A percentile compares a stretch with the other conserved stretches of the same genome.
Evolutionary conservation across 1,140 invertebrate genomes (phyloP).

Genomic region (Anoplophora glabripennis): DNA sequence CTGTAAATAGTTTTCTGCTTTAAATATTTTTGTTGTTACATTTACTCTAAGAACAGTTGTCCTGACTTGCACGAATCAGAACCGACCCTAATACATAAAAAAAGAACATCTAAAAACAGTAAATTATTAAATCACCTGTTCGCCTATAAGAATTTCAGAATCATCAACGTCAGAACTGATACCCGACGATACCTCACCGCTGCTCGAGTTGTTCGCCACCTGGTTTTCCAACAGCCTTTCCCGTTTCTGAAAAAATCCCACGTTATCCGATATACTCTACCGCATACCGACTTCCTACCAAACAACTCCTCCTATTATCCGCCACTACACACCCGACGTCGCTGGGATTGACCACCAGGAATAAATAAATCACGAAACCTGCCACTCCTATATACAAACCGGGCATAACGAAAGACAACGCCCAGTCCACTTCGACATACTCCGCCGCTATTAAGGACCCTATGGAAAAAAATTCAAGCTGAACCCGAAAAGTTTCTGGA

Average conservation of each 20-base stretch:
- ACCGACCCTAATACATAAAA: too few species aligned
- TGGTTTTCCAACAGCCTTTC: slow-evolving; percentile 35
- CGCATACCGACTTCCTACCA: background rate
- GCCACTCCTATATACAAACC: slow-evolving; percentile 76
- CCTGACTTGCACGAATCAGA: too few species aligned
- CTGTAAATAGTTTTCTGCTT: too few species aligned
- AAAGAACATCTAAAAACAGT: too few species aligned
- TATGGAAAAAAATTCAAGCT: slow-evolving; percentile 29
- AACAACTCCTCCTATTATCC: too few species aligned
- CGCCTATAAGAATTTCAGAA: slow-evolving; percentile 45
- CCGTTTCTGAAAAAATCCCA: slow-evolving; percentile 29
- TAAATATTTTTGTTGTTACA: too few species aligned
- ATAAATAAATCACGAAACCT: slow-evolving; percentile 82
- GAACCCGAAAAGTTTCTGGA: background rate
- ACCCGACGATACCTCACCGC: slow-evolving; percentile 24
- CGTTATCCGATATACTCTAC: background rate
- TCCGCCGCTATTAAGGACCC: slow-evolving; percentile 74
- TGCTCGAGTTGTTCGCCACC: slow-evolving; percentile 25
- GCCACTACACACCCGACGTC: slow-evolving; percentile 60
- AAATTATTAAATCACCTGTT: slow-evolving; percentile 44
- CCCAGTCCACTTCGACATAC: slow-evolving; percentile 87
- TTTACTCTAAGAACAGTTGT: too few species aligned
- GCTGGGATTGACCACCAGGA: slow-evolving; percentile 76
- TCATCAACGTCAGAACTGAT: slow-evolving; percentile 47
- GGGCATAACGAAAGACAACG: slow-evolving; percentile 88